These are phyloP conservation scores for Uropetala carovei DNA, from an alignment of 2,888 invertebrate genomes.

Conservation along the genomic window DNA sequence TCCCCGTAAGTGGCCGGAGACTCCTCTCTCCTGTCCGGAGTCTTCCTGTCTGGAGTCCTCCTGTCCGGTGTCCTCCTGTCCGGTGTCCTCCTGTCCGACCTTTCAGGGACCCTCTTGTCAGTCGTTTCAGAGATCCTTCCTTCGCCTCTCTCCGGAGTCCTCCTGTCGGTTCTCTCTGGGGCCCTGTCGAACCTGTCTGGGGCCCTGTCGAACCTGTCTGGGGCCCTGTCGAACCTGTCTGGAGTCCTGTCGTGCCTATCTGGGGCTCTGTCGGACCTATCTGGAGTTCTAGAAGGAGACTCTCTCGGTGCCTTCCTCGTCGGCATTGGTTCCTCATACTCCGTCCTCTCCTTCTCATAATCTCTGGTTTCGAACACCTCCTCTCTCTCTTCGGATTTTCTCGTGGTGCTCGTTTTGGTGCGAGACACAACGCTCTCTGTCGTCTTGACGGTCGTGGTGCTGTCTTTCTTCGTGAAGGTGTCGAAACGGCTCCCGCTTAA, in stretches of 20 bases:
- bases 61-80: slow-evolving; percentile 38
- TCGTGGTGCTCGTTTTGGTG: slow-evolving; percentile 68
- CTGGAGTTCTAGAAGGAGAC: not conserved
- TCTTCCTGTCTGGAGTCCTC: slow-evolving; percentile 24
- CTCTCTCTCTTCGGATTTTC: slow-evolving; percentile 39
- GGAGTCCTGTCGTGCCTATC: not conserved
- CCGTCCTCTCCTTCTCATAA: not conserved
- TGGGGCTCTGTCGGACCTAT: not conserved
- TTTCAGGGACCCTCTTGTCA: not conserved
- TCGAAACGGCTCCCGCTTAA: slow-evolving; percentile 56
- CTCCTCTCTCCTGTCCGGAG: slow-evolving; percentile 27
- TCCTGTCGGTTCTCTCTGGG: not conserved
- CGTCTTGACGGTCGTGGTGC: slow-evolving; percentile 33
- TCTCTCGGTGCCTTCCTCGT: not conserved
- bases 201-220: not conserved
- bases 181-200: not conserved
- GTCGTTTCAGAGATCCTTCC: not conserved
- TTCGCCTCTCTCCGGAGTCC: not conserved
- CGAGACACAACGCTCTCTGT: not conserved
- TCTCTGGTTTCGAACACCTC: not conserved
- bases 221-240: not conserved
- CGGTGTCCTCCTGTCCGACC: slow-evolving; percentile 27
- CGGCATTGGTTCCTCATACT: not conserved
- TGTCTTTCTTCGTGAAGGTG: slow-evolving; percentile 40
- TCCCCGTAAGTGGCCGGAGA: slow-evolving; percentile 34